Base-by-base conservation (phyloP, 1,140 invertebrate species). In the Drosophila setifemur region DNA sequence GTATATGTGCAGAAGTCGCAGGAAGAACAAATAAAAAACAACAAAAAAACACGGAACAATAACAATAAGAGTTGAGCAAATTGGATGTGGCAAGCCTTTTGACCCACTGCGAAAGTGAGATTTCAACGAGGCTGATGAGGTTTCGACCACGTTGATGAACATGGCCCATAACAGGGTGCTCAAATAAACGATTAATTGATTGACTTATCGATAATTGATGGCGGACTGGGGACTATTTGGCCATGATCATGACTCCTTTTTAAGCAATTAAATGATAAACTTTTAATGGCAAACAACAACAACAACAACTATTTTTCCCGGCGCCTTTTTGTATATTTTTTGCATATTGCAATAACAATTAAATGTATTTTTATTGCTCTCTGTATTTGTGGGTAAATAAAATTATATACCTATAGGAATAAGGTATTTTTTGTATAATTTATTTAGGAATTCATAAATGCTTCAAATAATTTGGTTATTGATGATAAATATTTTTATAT, bases 131-230 rank as follows among this genome's bases (percentile, higher is more conserved):
- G 1, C 14, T n/a, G 16, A 28, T 28, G 21, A 23, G 28, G 18
- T 35, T 25, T 44, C 23, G 19, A 28, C 49, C 49, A 19, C 45
- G 29, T 37, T 37, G 42, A 21, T 26, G 45, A 28, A 44, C 42
- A 12, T 8, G 19, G 2, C 11, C 19, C n/a, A 33, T 8, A 23
- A n/a, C 28, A 19, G 19, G 16, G 18, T 14, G 23, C 14, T 9
- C 21, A 54, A 68, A 54, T 49, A 61, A 75, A 61, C 54, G 37
- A 74, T 67, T 53, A 66, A 72, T 73, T 52, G 69, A 72, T 64
- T 73, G 45, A 63, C 39, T 63, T 52, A 31, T 68, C 25, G 60
- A 54, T 66, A 45, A 39, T 47, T 64, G 53, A 45, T 44, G 31
- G 23, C 14, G n/a, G 16, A 29, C 23, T 39, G 1, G 11, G 8